Evolutionary conservation across 2,888 invertebrate genomes (phyloP).

Genomic region (Philereme vetulata): DNA sequence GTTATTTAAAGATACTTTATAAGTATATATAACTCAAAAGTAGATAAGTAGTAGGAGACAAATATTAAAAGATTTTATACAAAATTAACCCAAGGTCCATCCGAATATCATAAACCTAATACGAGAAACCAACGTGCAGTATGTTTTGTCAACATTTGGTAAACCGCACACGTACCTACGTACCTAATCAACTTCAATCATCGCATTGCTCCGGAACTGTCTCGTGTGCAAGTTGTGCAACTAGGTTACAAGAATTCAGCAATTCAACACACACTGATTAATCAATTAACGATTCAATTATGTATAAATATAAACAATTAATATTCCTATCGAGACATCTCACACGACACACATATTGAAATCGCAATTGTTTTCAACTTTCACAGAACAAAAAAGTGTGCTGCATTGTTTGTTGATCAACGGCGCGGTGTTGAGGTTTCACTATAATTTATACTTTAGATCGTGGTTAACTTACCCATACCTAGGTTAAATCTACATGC

Average conservation of each 20-base stretch:
- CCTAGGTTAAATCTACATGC: not conserved
- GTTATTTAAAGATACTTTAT: too few species aligned
- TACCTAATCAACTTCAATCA: too few species aligned
- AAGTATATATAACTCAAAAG: too few species aligned
- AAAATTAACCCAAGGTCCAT: not conserved
- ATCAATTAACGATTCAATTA: not conserved
- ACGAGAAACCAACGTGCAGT: not conserved
- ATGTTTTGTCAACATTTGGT: slow-evolving; percentile 1
- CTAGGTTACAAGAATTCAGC: not conserved
- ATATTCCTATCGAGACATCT: slow-evolving; percentile 44
- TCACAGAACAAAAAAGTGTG: slow-evolving; percentile 66
- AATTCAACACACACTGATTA: too few species aligned
- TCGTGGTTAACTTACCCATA: not conserved
- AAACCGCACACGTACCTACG: not conserved
- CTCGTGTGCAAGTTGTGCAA: too few species aligned
- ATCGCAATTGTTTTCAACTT: slow-evolving; percentile 66
- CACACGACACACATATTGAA: slow-evolving; percentile 53
- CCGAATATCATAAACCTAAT: not conserved
- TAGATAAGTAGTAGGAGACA: too few species aligned
- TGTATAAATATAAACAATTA: slow-evolving; percentile 26
- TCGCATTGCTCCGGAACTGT: too few species aligned
- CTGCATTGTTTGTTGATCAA: slow-evolving; percentile 61
- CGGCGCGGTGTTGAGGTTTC: slow-evolving; percentile 46
- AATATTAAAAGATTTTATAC: too few species aligned
- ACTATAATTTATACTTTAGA: slow-evolving; percentile 36